phyloP scores from a whole-genome alignment of 2,113 vertebrate genomes.

The Gavia stellata region DNA sequence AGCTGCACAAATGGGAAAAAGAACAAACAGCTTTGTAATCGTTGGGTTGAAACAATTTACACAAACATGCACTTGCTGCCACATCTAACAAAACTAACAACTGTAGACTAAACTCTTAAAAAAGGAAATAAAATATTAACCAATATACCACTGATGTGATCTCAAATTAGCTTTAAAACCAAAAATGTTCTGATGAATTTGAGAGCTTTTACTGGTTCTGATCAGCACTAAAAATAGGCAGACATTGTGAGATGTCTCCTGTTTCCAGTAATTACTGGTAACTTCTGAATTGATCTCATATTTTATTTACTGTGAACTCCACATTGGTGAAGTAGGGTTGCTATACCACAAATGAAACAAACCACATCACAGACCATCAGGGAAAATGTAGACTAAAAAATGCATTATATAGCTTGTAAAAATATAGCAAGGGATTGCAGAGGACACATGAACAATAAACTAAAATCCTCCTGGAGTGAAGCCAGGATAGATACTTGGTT shows the following conservation, averaged over 20 bases:
- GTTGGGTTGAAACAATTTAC: background rate
- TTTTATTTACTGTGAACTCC: conserved; percentile 11
- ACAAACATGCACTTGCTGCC: background rate
- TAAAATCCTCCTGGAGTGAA: background rate
- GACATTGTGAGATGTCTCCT: background rate
- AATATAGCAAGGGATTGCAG: background rate
- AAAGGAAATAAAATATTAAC: conserved; percentile 13
- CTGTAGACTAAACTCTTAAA: background rate
- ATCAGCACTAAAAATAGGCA: background rate
- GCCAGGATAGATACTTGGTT: background rate
- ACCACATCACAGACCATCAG: background rate
- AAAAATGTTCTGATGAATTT: background rate
- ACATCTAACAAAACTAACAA: background rate
- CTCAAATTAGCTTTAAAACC: background rate
- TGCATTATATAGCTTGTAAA: background rate
- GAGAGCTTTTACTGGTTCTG: background rate
- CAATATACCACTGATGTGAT: background rate
- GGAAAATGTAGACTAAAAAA: background rate
- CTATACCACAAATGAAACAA: background rate
- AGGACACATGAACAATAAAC: background rate
- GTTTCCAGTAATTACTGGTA: conserved; percentile 9
- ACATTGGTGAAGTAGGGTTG: background rate
- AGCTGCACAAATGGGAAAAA: background rate
- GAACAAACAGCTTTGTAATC: background rate
- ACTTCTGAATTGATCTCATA: background rate